A percentile compares a stretch with the other conserved stretches of the same genome.
These are phyloP conservation scores for Anagrus nilaparvatae DNA, from an alignment of 1,140 invertebrate genomes.

Conservation along the genomic window DNA sequence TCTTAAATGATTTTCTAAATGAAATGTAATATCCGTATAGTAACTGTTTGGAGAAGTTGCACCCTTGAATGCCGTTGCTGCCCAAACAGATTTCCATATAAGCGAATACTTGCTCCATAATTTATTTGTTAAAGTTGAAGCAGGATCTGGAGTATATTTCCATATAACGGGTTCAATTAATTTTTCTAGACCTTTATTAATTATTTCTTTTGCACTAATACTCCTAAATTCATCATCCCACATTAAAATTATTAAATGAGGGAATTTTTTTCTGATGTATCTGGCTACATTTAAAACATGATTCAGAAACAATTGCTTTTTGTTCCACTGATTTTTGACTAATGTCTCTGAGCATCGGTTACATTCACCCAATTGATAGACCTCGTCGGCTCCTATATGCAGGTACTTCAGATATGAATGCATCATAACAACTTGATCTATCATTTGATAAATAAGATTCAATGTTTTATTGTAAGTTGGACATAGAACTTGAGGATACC, in stretches of 20 bases:
- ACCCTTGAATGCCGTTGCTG: constrained; percentile 84
- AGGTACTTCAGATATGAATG: constrained; percentile 53
- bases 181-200: constrained; percentile 52
- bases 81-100: constrained; percentile 79
- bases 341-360: constrained; percentile 51
- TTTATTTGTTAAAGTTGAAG: constrained; percentile 41
- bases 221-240: constrained; percentile 92
- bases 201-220: constrained; percentile 51
- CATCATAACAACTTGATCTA: constrained; percentile 66
- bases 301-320: constrained; percentile 55
- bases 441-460: constrained; percentile 62
- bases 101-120: constrained; percentile 72
- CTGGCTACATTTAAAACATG: constrained; percentile 55
- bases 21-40: constrained; percentile 42
- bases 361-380: constrained; percentile 75
- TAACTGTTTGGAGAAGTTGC: constrained; percentile 70
- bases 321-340: constrained; percentile 36
- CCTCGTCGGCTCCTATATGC: constrained; percentile 76
- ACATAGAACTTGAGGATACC: constrained; percentile 72
- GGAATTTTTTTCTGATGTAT: constrained; percentile 51
- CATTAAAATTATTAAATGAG: constrained; percentile 61
- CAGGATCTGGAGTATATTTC: constrained; percentile 56
- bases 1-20: constrained; percentile 61
- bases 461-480: constrained; percentile 65
- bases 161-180: constrained; percentile 77